Base-by-base conservation (phyloP, 1,140 invertebrate species). In the Orchesella cincta region DNA sequence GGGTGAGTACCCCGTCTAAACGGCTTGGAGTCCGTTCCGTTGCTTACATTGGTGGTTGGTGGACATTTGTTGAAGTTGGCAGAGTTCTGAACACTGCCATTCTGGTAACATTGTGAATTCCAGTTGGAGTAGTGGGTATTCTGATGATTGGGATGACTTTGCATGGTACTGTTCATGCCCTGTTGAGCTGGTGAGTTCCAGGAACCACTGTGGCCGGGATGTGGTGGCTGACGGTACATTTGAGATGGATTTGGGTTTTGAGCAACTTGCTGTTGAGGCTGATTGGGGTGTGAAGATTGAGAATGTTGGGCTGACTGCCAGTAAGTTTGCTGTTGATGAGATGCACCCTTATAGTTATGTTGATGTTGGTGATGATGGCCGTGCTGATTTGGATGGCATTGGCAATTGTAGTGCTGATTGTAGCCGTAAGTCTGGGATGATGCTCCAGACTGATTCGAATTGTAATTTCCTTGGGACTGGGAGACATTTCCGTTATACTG, bases 271-370 rank as follows among this genome's bases (percentile, higher is more conserved):
- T n/a, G 54, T 29, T 67, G 62, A 23, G 54, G 26, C 23, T 57
- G 54, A 3, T 26, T 20, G 39, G 23, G 3, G 12, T 12, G 3
- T 73, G 72, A 39, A 18, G 72, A 28, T 46, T 39, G 26, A 33
- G 26, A 34, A 33, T 46, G 34, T 51, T 79, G 78, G 57, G 73
- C 62, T 70, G n/a, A 51, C 23, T 72, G 74, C n/a, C 51, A 29
- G 23, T 79, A 34, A 33, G 64, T 57, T 39, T 79, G 74, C 29
- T 79, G 74, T 16, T 78, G 74, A 39, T 75, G 73, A n/a, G 51
- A 23, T 34, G 73, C 26, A 31, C 20, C 26, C 5, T 54, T 54
- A 35, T 46, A 74, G 36, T 76, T 62, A 23, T 76, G 36, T 26
- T 71, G 46, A 12, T 71, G 75, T 51, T 18, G 54, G 16, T 62